phyloP scores from a whole-genome alignment of 2,888 invertebrate species.

The Lordiphosa andalusiaca region DNA sequence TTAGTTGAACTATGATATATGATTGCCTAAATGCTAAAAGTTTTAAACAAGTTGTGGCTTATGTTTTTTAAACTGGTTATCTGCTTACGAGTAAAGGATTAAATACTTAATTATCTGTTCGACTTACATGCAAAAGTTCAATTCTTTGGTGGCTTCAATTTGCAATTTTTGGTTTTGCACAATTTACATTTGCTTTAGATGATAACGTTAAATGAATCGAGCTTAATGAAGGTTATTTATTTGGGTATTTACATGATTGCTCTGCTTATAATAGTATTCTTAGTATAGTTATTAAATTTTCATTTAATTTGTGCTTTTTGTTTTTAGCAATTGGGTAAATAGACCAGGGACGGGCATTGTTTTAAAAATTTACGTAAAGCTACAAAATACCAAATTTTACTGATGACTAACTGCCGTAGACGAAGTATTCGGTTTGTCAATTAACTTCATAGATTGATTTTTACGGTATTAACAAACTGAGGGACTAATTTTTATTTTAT shows the following conservation, averaged over 20 bases:
- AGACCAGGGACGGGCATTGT: no score
- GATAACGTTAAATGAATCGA: constrained; percentile 24
- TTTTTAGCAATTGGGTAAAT: not conserved
- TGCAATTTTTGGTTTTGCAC: constrained; percentile 61
- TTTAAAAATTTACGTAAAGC: no score
- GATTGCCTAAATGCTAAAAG: constrained; percentile 71
- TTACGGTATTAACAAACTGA: no score
- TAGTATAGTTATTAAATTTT: not conserved
- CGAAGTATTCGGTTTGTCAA: no score
- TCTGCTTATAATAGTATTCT: no score
- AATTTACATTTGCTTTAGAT: constrained; percentile 55
- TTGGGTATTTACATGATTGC: constrained; percentile 4
- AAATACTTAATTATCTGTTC: constrained; percentile 21
- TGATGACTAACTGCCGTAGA: no score
- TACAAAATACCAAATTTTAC: no score
- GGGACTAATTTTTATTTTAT: no score
- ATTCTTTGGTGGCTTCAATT: constrained; percentile 76
- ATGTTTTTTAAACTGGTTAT: constrained; percentile 27
- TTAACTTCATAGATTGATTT: no score
- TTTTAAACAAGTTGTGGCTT: constrained; percentile 50
- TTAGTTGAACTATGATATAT: constrained; percentile 70
- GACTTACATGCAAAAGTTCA: constrained; percentile 74
- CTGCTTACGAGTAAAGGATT: constrained; percentile 41
- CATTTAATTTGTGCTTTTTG: not conserved
- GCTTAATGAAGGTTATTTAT: not conserved